Evolutionary conservation across 2,113 vertebrate species (phyloP).

Genomic region (Ctenodactylus gundi): DNA sequence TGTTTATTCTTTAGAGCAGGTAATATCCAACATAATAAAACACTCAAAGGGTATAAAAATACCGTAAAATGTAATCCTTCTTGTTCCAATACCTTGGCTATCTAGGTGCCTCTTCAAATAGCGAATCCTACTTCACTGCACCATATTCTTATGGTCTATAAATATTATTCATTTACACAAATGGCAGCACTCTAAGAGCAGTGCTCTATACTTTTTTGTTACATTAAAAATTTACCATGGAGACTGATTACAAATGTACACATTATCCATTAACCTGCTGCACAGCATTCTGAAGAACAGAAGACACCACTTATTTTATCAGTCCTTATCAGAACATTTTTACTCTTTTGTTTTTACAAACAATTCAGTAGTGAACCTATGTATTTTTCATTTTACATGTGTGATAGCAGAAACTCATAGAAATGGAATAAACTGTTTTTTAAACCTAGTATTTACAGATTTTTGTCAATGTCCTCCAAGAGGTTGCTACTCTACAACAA

Average conservation of each 20-base stretch:
- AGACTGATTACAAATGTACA: not conserved
- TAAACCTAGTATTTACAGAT: not conserved
- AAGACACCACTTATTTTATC: not conserved
- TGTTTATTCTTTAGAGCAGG: not conserved
- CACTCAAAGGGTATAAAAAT: not conserved
- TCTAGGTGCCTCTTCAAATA: not conserved
- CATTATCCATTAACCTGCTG: not conserved
- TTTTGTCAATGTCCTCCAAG: not conserved
- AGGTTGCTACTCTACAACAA: not conserved
- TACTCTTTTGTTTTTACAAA: not conserved
- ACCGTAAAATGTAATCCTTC: not conserved
- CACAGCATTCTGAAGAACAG: not conserved
- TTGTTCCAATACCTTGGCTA: not conserved
- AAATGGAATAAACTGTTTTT: not conserved
- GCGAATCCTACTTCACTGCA: not conserved
- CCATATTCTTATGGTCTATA: not conserved
- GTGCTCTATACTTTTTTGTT: not conserved
- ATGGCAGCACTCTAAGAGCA: not conserved
- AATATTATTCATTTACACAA: not conserved
- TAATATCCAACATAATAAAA: not conserved
- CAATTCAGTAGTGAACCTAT: not conserved
- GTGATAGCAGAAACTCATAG: not conserved
- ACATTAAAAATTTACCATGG: not conserved
- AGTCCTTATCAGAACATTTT: not conserved
- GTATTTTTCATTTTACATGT: not conserved